Evolutionary conservation across 2,797 vertebrate genomes (phyloP).

Genomic region (Champsocephalus gunnari): DNA sequence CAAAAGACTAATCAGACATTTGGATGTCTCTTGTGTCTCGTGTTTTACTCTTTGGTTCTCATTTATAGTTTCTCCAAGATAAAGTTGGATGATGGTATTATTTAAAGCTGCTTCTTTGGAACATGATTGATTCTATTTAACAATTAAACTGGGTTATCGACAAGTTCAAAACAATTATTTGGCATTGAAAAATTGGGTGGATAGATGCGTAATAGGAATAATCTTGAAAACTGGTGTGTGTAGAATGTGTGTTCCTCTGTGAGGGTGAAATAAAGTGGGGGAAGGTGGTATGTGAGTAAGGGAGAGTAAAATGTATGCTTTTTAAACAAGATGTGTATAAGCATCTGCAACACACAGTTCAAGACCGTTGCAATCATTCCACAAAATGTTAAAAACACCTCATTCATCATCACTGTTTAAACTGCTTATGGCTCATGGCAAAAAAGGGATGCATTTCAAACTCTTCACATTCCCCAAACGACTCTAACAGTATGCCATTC

Average conservation of each 20-base stretch:
- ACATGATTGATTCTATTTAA: conserved; percentile 33
- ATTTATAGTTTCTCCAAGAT: conserved; percentile 8
- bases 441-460: conserved; percentile 54
- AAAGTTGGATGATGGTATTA: conserved; percentile 24
- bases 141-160: conserved; percentile 10
- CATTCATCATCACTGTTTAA: conserved; percentile 34
- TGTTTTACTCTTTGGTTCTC: conserved; percentile 9
- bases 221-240: conserved; percentile 6
- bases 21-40: background rate
- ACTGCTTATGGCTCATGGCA: conserved; percentile 44
- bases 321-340: conserved; percentile 16
- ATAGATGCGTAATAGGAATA: conserved; percentile 14
- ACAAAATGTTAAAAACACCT: conserved; percentile 18
- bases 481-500: conserved; percentile 51
- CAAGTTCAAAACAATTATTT: conserved; percentile 34
- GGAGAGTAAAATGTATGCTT: conserved; percentile 3
- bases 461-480: conserved; percentile 43
- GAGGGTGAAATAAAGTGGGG: conserved; percentile 18
- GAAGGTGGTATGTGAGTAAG: background rate
- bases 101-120: conserved; percentile 15
- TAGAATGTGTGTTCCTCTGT: background rate
- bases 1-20: conserved; percentile 29
- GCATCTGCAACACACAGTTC: conserved; percentile 29
- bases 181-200: background rate
- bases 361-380: conserved; percentile 16